Evolutionary conservation across 35 echinoderm and acorn worm genomes (phyloP).

Genomic region (Apostichopus parvimensis): DNA sequence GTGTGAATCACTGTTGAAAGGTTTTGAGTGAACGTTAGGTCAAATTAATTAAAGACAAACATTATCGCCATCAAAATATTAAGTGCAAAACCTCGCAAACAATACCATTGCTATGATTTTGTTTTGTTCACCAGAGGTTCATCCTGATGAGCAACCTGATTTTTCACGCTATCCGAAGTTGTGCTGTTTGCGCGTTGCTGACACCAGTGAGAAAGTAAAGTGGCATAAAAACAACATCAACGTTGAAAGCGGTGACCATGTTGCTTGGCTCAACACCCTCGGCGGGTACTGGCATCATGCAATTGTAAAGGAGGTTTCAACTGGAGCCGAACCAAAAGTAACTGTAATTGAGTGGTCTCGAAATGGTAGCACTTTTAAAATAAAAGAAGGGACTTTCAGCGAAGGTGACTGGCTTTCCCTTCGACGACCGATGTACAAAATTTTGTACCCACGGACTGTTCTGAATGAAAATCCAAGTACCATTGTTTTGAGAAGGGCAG

Average conservation of each 20-base stretch:
- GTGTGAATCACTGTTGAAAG: too few species aligned
- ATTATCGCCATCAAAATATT: too few species aligned
- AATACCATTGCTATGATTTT: too few species aligned
- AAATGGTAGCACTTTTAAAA: background rate
- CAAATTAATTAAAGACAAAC: too few species aligned
- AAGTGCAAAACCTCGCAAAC: too few species aligned
- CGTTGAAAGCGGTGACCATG: background rate
- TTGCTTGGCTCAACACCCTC: conserved; percentile 2
- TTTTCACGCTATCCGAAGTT: background rate
- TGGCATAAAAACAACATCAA: background rate
- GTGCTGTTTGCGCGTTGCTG: conserved; percentile 2
- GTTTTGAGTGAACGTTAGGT: too few species aligned
- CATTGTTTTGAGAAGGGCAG: background rate
- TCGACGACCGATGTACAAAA: background rate
- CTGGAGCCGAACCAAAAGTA: background rate
- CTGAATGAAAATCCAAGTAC: background rate
- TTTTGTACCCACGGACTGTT: background rate
- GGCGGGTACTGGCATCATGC: conserved; percentile 8
- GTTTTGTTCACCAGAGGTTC: too few species aligned
- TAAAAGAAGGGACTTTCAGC: background rate
- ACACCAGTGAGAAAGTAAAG: background rate
- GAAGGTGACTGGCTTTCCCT: background rate
- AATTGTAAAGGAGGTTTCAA: background rate
- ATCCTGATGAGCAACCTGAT: too few species aligned
- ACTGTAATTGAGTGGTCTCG: background rate